These are phyloP conservation scores for Anas acuta DNA, from an alignment of 2,797 vertebrate genomes.

Conservation along the genomic window DNA sequence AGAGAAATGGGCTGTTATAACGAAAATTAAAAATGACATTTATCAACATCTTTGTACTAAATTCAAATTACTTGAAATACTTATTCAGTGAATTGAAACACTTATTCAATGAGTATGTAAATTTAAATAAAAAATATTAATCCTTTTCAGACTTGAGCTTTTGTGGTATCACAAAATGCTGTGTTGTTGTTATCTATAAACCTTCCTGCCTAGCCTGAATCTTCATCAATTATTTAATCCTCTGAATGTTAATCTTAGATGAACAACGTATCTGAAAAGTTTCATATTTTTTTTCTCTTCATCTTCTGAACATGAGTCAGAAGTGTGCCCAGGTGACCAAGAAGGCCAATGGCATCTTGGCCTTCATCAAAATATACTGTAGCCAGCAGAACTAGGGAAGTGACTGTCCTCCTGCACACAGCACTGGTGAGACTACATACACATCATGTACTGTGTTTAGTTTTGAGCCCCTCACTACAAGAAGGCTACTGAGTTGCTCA, in stretches of 20 bases:
- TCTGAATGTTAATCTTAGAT: background rate
- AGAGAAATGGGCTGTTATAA: background rate
- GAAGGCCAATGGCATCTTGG: too few relatives aligned
- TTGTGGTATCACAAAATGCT: background rate
- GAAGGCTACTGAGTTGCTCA: too few relatives aligned
- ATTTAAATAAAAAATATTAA: background rate
- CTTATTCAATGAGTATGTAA: conserved; percentile 27
- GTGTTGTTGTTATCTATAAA: background rate
- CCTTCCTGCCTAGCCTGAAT: background rate
- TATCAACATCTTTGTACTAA: background rate
- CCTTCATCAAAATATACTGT: too few relatives aligned
- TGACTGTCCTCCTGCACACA: too few relatives aligned
- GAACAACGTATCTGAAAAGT: background rate
- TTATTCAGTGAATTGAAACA: conserved; percentile 10
- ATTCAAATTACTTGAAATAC: conserved; percentile 29
- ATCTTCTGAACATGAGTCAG: background rate
- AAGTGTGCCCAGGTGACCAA: too few relatives aligned
- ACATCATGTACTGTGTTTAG: too few relatives aligned
- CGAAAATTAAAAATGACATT: background rate
- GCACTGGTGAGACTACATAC: too few relatives aligned
- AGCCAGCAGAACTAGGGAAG: too few relatives aligned
- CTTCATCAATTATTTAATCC: background rate
- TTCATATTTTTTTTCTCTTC: rapidly evolving
- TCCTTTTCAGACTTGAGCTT: background rate
- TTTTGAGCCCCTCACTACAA: too few relatives aligned